Conservation (phyloP, 2,888 invertebrate species). For the Drosophila borborema region DNA sequence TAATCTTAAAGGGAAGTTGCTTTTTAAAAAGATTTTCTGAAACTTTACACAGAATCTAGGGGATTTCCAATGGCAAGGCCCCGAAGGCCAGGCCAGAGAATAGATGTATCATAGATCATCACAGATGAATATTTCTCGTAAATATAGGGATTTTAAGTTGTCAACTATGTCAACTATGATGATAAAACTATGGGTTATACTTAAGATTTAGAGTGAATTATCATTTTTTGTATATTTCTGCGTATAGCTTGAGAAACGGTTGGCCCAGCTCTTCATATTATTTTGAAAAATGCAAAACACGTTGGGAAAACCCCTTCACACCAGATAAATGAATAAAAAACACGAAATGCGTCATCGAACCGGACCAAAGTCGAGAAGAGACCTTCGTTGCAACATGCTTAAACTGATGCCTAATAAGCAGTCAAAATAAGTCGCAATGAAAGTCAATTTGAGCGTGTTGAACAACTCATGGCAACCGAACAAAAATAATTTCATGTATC, state of each 20-base stretch:
- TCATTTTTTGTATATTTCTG: constrained; percentile 5
- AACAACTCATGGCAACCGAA: constrained; percentile 22
- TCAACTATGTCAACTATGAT: neutral
- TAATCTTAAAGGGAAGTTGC: neutral
- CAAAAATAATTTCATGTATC: constrained; percentile 7
- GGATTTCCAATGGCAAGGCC: neutral
- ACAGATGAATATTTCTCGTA: neutral
- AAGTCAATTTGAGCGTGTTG: constrained; percentile 49
- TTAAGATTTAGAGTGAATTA: neutral
- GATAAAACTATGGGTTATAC: neutral
- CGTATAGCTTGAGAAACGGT: constrained; percentile 7
- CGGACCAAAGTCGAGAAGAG: constrained; percentile 27
- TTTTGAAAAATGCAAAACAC: constrained; percentile 11
- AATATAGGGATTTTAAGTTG: neutral
- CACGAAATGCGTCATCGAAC: constrained; percentile 58
- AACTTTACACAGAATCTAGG: neutral
- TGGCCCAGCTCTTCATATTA: neutral
- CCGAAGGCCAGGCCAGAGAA: neutral
- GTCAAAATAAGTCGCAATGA: constrained; percentile 62
- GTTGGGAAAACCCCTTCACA: constrained; percentile 62
- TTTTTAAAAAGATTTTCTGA: neutral
- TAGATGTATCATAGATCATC: neutral
- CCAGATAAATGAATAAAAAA: constrained; percentile 7
- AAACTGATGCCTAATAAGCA: constrained; percentile 37
- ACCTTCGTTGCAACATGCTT: constrained; percentile 68